These are phyloP conservation scores for Tanytarsus gracilentus DNA, from an alignment of 2,888 invertebrate genomes.

Conservation along the genomic window DNA sequence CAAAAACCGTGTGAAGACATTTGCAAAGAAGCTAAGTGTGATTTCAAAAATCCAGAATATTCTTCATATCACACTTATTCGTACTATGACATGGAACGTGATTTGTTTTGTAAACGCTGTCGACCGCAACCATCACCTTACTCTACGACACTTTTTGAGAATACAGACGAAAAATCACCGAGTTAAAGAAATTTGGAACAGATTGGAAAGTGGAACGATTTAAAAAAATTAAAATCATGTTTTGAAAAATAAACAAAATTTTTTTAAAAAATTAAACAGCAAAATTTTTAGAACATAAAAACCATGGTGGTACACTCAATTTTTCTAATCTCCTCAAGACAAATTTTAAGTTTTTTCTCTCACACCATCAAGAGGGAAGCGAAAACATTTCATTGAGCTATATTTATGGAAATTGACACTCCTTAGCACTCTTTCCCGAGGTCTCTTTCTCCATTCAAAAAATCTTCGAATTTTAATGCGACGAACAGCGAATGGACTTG, in stretches of 20 bases:
- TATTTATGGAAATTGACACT: slow-evolving; percentile 23
- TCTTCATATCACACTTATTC: not conserved
- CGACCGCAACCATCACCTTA: not conserved
- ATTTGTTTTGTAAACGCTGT: slow-evolving; percentile 1
- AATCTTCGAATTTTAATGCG: slow-evolving; percentile 19
- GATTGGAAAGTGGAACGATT: too few relatives aligned
- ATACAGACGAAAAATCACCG: too few relatives aligned
- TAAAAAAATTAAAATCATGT: too few relatives aligned
- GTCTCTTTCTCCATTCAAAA: not conserved
- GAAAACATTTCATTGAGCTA: too few relatives aligned
- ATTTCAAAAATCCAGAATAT: slow-evolving; percentile 2
- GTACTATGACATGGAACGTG: not conserved
- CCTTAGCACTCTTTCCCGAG: slow-evolving; percentile 1
- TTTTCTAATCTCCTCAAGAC: too few relatives aligned
- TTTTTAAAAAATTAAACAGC: too few relatives aligned
- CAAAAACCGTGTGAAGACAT: not conserved
- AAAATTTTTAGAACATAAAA: too few relatives aligned
- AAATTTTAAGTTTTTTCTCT: too few relatives aligned
- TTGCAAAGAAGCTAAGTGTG: not conserved
- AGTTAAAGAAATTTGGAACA: too few relatives aligned
- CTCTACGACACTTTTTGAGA: too few relatives aligned
- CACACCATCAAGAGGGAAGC: not conserved
- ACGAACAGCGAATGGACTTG: slow-evolving; percentile 12
- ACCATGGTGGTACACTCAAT: too few relatives aligned
- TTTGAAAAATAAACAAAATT: too few relatives aligned